phyloP scores from a whole-genome alignment of 2,113 vertebrate genomes.

The Ochotona curzoniae region DNA sequence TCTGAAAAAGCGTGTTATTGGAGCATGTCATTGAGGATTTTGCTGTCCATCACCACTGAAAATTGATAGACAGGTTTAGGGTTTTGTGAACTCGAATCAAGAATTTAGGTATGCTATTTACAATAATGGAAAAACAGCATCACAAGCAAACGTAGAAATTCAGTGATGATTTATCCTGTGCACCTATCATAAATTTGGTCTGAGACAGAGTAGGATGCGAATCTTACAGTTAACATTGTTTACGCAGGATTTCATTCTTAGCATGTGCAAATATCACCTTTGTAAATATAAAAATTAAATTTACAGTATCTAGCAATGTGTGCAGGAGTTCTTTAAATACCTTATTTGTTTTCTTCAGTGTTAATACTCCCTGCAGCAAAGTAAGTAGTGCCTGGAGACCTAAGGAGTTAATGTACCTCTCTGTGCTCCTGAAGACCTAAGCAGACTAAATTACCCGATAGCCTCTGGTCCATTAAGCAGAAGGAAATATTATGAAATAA shows the following conservation, averaged over 20 bases:
- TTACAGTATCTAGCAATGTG: background rate
- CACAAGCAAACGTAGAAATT: background rate
- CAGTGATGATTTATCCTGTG: background rate
- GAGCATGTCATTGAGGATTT: background rate
- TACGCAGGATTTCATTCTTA: background rate
- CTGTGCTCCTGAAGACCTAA: background rate
- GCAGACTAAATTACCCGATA: background rate
- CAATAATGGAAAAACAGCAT: background rate
- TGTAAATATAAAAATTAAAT: constrained; percentile 21
- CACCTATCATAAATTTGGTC: background rate
- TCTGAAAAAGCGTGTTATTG: background rate
- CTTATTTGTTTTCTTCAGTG: background rate
- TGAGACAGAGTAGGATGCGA: background rate
- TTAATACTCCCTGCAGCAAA: background rate
- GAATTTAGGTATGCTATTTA: background rate
- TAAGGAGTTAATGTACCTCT: constrained; percentile 24
- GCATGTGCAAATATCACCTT: background rate
- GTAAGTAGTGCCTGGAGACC: background rate
- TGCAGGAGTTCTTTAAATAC: background rate
- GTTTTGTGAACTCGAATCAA: background rate
- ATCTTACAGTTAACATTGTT: background rate
- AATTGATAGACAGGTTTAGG: background rate
- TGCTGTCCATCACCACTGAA: background rate
- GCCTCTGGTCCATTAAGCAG: background rate
- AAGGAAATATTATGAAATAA: background rate